Percentiles rank a stretch among this genome's conserved stretches.
Evolutionary conservation across 2,113 vertebrate species (phyloP).

Genomic region (Anser brachyrhynchus): DNA sequence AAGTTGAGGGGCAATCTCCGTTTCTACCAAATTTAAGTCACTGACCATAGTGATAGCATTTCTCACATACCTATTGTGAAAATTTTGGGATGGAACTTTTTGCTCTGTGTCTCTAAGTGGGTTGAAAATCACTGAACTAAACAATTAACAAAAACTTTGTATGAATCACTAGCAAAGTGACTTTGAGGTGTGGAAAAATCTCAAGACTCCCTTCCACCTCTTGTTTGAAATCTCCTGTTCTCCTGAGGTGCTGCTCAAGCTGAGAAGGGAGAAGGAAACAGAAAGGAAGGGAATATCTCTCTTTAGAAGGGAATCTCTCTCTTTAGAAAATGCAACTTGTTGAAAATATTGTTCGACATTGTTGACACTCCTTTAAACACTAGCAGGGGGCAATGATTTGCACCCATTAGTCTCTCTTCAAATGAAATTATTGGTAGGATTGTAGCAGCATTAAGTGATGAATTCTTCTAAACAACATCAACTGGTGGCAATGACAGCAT

Average conservation of each 20-base stretch:
- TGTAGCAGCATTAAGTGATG: slow-evolving; percentile 12
- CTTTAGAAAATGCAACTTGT: background rate
- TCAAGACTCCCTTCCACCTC: background rate
- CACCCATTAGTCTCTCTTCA: background rate
- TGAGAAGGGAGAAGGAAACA: background rate
- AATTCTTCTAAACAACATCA: slow-evolving; percentile 27
- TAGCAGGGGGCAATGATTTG: background rate
- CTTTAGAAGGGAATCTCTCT: background rate
- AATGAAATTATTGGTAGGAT: background rate
- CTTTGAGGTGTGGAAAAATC: background rate
- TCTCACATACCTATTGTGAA: background rate
- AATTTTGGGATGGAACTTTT: background rate
- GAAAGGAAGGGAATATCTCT: background rate
- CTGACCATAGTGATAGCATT: background rate
- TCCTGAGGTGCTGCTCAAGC: background rate
- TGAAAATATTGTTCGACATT: background rate
- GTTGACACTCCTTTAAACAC: background rate
- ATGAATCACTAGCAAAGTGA: background rate
- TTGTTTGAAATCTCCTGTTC: background rate
- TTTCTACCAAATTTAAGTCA: background rate
- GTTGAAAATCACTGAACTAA: background rate
- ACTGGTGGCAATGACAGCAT: slow-evolving; percentile 45
- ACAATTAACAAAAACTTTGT: background rate
- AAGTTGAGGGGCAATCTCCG: background rate
- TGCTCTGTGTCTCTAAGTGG: background rate